A percentile compares a stretch with the other conserved stretches of the same genome.
Conservation (phyloP, 2,888 invertebrate genomes). For the Athrips mouffetella region DNA sequence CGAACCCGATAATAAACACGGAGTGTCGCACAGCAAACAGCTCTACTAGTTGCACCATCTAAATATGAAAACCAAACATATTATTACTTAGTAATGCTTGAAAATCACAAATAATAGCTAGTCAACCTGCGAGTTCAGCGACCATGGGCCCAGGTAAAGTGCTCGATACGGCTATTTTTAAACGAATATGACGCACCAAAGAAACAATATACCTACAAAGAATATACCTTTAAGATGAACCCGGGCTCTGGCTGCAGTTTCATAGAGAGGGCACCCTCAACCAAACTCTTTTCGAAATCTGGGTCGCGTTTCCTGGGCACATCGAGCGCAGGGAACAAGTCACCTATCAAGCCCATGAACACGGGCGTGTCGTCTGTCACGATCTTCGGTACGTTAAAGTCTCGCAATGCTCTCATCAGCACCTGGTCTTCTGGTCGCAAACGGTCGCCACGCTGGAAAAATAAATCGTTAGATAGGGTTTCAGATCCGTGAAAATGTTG, state of each 20-base stretch:
- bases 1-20: conserved; percentile 90
- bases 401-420: conserved; percentile 93
- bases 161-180: too few relatives aligned
- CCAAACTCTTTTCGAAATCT: conserved; percentile 89
- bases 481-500: too few relatives aligned
- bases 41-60: conserved; percentile 95
- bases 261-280: conserved; percentile 87
- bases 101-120: too few relatives aligned
- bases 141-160: too few relatives aligned
- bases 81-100: too few relatives aligned
- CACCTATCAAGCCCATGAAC: conserved; percentile 96
- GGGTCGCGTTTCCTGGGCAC: conserved; percentile 92
- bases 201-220: too few relatives aligned
- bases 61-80: too few relatives aligned
- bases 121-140: too few relatives aligned
- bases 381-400: conserved; percentile 97
- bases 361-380: conserved; percentile 94
- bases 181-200: too few relatives aligned
- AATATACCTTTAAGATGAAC: conserved; percentile 88
- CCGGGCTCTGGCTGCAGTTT: conserved; percentile 94
- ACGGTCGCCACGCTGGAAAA: conserved; percentile 84
- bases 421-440: conserved; percentile 93
- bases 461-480: too few relatives aligned
- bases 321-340: conserved; percentile 94
- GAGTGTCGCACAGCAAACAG: conserved; percentile 96